Evolutionary conservation across 2,113 vertebrate genomes (phyloP).

Genomic region (Bujurquina vittata): DNA sequence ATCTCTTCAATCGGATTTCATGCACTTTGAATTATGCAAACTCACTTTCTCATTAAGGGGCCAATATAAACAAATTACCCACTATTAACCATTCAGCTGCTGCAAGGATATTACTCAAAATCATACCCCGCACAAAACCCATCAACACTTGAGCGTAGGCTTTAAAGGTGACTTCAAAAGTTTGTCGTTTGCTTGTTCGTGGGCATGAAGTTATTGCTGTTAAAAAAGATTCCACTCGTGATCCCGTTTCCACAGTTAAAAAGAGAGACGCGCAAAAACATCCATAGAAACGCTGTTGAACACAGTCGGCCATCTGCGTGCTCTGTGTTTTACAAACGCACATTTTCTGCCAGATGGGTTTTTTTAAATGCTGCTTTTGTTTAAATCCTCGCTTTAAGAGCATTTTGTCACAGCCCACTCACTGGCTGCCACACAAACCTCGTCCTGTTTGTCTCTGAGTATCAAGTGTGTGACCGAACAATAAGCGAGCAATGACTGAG

Average conservation of each 20-base stretch:
- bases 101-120: neutral
- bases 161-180: neutral
- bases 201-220: neutral
- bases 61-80: conserved; percentile 33
- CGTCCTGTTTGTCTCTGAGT: neutral
- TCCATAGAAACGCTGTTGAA: neutral
- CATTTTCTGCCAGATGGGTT: neutral
- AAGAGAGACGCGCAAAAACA: neutral
- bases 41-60: conserved; percentile 30
- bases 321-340: neutral
- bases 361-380: neutral
- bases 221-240: neutral
- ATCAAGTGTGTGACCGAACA: neutral
- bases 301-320: neutral
- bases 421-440: neutral
- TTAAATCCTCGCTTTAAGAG: conserved; percentile 6
- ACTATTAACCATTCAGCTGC: conserved; percentile 6
- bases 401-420: neutral
- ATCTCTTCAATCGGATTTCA: conserved; percentile 52
- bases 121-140: neutral
- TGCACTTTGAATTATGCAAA: conserved; percentile 47
- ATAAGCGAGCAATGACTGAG: neutral
- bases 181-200: neutral
- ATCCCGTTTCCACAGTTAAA: neutral
- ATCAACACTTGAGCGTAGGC: neutral